These are phyloP conservation scores for Octodon degus DNA, from an alignment of 2,113 vertebrate genomes.

Conservation along the genomic window DNA sequence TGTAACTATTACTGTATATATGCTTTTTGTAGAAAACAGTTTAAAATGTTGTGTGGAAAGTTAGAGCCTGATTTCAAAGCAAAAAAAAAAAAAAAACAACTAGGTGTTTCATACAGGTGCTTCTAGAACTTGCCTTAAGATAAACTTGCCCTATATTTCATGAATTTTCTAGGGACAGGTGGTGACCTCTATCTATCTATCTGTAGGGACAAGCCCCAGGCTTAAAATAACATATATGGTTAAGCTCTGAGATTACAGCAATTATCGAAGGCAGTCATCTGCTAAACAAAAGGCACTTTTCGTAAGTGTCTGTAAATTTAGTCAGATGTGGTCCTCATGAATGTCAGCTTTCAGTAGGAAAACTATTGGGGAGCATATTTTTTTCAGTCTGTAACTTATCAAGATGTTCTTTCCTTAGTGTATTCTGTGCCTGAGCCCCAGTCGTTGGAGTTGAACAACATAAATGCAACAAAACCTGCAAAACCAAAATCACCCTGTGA, in stretches of 20 bases:
- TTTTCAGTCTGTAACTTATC: not conserved
- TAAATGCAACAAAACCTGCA: not conserved
- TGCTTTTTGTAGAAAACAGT: not conserved
- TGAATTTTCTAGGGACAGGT: not conserved
- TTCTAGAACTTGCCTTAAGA: not conserved
- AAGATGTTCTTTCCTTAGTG: not conserved
- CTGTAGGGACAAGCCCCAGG: not conserved
- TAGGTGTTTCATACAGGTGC: not conserved
- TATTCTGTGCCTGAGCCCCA: not conserved
- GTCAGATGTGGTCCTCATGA: not conserved
- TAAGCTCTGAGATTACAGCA: slow-evolving; percentile 32
- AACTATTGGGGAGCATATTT: not conserved
- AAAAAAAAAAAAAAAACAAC: slow-evolving; percentile 30
- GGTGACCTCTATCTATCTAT: not conserved
- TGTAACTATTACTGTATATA: not conserved
- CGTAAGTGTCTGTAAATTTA: slow-evolving; percentile 18
- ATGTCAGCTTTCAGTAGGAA: slow-evolving; percentile 43
- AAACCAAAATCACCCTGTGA: not conserved
- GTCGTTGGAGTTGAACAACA: not conserved
- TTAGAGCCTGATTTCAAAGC: slow-evolving; percentile 41
- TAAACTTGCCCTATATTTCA: slow-evolving; percentile 1
- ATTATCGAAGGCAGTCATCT: not conserved
- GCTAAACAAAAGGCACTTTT: slow-evolving; percentile 17
- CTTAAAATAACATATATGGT: not conserved
- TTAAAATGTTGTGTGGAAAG: not conserved